Evolutionary conservation across 1,140 invertebrate genomes (phyloP).

Genomic region (Hylaeus volcanicus): DNA sequence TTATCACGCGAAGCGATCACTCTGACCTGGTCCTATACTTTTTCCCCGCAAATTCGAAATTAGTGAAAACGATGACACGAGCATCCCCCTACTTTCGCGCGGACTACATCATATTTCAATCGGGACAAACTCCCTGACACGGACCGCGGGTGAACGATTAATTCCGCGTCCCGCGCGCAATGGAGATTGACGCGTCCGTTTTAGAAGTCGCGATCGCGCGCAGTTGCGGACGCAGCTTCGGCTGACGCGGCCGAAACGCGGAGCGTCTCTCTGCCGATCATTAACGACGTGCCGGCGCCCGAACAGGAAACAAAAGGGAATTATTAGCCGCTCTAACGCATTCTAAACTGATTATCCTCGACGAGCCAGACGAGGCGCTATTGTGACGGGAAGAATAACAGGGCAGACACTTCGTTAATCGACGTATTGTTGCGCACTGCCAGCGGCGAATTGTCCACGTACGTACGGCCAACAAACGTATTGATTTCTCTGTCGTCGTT

Average conservation of each 20-base stretch:
- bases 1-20: no score
- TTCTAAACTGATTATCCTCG: constrained; percentile 66
- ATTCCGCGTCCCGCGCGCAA: constrained; percentile 1
- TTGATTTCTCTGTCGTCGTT: constrained; percentile 63
- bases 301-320: constrained; percentile 64
- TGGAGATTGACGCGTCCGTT: constrained; percentile 28
- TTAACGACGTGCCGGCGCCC: constrained; percentile 51
- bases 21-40: no score
- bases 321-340: constrained; percentile 70
- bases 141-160: background rate
- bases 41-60: no score
- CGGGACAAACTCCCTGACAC: no score
- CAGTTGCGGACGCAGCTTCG: background rate
- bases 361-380: constrained; percentile 60
- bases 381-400: constrained; percentile 64
- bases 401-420: constrained; percentile 67
- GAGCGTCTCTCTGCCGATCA: constrained; percentile 48
- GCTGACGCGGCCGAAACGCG: constrained; percentile 42
- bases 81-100: no score
- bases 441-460: constrained; percentile 37
- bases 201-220: background rate
- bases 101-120: no score
- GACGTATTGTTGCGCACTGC: constrained; percentile 63
- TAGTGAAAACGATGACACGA: no score
- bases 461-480: constrained; percentile 56